Base-by-base conservation (phyloP, 2,113 vertebrate genomes). In the Sapajus apella region DNA sequence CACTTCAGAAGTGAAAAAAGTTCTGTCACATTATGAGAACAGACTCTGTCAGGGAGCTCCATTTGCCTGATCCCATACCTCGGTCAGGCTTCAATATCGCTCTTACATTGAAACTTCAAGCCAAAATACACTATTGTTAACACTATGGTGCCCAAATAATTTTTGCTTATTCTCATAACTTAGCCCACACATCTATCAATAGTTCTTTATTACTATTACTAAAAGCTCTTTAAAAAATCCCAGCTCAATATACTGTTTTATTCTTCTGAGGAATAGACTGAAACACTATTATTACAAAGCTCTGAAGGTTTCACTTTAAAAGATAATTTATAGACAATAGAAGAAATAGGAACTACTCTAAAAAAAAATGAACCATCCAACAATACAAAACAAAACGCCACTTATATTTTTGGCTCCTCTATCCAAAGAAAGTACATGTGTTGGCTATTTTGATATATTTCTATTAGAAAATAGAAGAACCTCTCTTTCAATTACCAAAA, bases 121-220 rank as follows among this genome's bases (percentile, higher is more conserved):
- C 3, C 25, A 20, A 80, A 11, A 32, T 35, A 75, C n/a, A 30
- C 7, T 77, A 27, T 27, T 61, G 4, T 20, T 68, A 83, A 37
- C 1, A 52, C 5, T 12, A 56, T 1, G 5, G 3, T 55, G 5
- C 2, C 58, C 58, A 47, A 25, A 14, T 1, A 66, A n/a, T 10
- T 11, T 95, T 76, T 77, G 9, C 0, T 37, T n/a, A 43, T 47
- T 73, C 30, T 72, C 35, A 21, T 50, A 58, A 77, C 3, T 12
- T 45, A 64, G 20, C 27, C 23, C 23, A 58, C 1, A 68, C 0
- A 47, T 66, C 25, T 73, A 52, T 37, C 37, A 55, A 23, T 45
- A 12, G 10, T 52, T 14, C 25, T 55, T 83, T 81, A 84, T 55
- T 66, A 84, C 25, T 81, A 84, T 61, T 66, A 80, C 25, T 4